Percentiles rank a stretch among this genome's conserved stretches.
Evolutionary conservation across 2,888 invertebrate species (phyloP).

Genomic region (Apotomis turbidana): DNA sequence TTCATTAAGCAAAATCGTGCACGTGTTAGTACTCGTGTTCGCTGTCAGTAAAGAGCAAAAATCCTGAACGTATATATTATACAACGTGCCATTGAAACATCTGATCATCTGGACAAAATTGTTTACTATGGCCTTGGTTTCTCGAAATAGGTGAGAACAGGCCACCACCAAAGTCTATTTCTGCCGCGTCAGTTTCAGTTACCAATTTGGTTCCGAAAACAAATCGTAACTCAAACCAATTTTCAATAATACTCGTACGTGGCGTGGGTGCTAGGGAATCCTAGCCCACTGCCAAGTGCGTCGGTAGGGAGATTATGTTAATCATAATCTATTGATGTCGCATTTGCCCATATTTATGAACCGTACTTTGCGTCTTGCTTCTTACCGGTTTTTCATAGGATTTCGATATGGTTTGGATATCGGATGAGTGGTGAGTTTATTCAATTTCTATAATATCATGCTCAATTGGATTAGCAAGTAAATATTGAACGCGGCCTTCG

Average conservation of each 20-base stretch:
- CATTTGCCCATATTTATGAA: not conserved
- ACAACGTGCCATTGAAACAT: too few species aligned
- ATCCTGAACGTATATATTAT: too few species aligned
- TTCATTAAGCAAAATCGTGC: too few species aligned
- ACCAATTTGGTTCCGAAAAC: slow-evolving; percentile 21
- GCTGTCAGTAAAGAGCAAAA: too few species aligned
- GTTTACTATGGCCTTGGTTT: slow-evolving; percentile 4
- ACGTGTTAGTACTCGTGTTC: too few species aligned
- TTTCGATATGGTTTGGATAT: not conserved
- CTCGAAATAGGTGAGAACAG: not conserved
- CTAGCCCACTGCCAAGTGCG: slow-evolving; percentile 25
- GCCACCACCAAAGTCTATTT: slow-evolving; percentile 25
- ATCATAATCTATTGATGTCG: slow-evolving; percentile 6
- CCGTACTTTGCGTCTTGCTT: not conserved
- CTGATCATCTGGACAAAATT: too few species aligned
- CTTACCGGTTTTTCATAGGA: not conserved
- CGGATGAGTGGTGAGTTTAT: not conserved
- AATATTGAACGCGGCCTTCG: too few species aligned
- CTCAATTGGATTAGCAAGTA: too few species aligned
- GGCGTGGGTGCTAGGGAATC: not conserved
- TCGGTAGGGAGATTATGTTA: slow-evolving; percentile 2
- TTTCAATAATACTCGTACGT: not conserved
- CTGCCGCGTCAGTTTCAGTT: not conserved
- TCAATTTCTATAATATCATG: too few species aligned
- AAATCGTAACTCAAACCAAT: slow-evolving; percentile 18